These are phyloP conservation scores for Dysmachus trigonus DNA, from an alignment of 2,888 invertebrate species.

Conservation along the genomic window DNA sequence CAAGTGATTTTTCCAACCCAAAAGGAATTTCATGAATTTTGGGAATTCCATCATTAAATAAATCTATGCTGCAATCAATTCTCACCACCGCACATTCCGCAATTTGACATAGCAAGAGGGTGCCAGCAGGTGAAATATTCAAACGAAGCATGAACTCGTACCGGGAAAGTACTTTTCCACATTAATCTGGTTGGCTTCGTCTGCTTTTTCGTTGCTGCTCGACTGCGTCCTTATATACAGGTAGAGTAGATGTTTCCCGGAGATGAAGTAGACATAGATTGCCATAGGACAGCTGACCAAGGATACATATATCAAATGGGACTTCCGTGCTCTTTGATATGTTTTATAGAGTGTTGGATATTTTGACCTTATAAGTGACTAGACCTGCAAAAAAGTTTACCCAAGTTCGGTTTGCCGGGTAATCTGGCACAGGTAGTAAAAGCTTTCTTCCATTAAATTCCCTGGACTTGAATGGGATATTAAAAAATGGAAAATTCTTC, in stretches of 20 bases:
- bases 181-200: neutral
- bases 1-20: neutral
- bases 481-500: neutral
- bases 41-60: neutral
- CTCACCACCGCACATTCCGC: neutral
- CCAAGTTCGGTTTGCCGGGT: neutral
- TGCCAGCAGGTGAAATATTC: neutral
- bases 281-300: neutral
- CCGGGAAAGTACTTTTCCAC: neutral
- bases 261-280: neutral
- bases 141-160: neutral
- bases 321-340: neutral
- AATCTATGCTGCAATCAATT: neutral
- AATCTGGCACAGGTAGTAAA: neutral
- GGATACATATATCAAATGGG: neutral
- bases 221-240: neutral
- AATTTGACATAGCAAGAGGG: neutral
- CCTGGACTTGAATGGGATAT: neutral
- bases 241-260: neutral
- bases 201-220: neutral
- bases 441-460: neutral
- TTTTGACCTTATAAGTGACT: neutral
- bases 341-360: neutral
- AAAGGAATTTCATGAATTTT: neutral
- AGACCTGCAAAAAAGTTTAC: neutral